Base-by-base conservation (phyloP, 1,140 invertebrate species). In the Elymnias hypermnestra region DNA sequence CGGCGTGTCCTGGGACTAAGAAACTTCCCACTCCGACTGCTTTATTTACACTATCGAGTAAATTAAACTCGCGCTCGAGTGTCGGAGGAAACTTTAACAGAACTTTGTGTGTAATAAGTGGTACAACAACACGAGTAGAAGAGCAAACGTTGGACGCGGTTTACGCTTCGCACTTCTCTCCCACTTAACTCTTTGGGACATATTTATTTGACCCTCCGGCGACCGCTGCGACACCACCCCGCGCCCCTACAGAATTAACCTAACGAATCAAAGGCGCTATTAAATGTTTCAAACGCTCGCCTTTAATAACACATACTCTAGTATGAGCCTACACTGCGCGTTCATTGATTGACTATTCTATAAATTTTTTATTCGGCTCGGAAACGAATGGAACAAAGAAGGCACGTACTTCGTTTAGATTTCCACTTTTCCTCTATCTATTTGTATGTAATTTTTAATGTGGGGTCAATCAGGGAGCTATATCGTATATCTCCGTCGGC, bases 31-130 rank as follows among this genome's bases (percentile, higher is more conserved):
- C 72, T 81, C 73, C 73, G 63, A 72, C 71, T 72, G 82, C 83
- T 87, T 87, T 87, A 87, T 87, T 87, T 87, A 87, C 83, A 86
- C 86, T 84, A 87, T 86, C 79, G 76, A 81, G 77, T 86, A 87
- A 87, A 87, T 87, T 87, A 87, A 87, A 86, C 86, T 87, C 81
- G 59, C 76, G 67, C 82, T 76, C 73, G 76, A 82, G 77, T 82
- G 82, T 75, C 69, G 70, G 74, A 72, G 75, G 71, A 83, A 81
- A 84, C 77, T 83, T 84, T 83, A 75, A 67, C 72, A 71, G 79
- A 86, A 87, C 83, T 86, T 85, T 82, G 79, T 83, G 74, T 82
- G 83, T 87, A 87, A 85, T 87, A 87, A 86, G 86, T 86, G 81
- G 83, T 83, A 82, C 76, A 86, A 82, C 81, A 83, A 83, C 79